Conservation (phyloP, 2,797 vertebrate genomes). For the Babyrousa celebensis region DNA sequence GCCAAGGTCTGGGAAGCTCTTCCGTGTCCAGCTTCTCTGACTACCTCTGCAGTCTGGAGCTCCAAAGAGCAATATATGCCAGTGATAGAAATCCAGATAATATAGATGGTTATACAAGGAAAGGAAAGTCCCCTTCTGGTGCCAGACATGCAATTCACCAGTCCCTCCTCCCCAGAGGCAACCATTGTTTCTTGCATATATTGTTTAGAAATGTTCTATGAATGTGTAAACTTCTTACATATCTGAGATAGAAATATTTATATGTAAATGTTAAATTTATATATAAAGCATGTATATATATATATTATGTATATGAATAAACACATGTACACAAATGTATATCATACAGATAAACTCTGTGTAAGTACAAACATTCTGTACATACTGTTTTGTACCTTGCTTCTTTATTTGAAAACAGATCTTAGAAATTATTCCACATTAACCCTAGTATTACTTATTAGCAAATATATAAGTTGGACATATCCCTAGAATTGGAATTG, state of each 20-base stretch:
- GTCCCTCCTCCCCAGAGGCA: background rate
- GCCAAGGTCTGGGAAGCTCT: background rate
- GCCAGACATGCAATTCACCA: background rate
- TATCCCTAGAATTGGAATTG: conserved; percentile 41
- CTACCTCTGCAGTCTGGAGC: background rate
- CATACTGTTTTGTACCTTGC: background rate
- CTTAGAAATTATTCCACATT: background rate
- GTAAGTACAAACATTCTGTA: background rate
- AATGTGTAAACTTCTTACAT: background rate
- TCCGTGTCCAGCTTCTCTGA: background rate
- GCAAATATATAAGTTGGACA: background rate
- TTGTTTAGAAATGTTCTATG: conserved; percentile 28
- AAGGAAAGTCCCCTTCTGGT: background rate
- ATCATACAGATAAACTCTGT: background rate
- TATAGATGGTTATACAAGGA: background rate
- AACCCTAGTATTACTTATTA: background rate
- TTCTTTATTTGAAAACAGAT: conserved; percentile 62
- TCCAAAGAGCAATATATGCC: conserved; percentile 38
- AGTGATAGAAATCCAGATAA: background rate
- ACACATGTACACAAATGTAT: background rate
- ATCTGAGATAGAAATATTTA: background rate
- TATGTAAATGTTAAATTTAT: background rate
- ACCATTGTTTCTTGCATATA: background rate
- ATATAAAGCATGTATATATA: background rate
- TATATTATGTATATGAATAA: background rate